Conservation (phyloP, 2,113 vertebrate species). For the Genyomyrus donnyi region DNA sequence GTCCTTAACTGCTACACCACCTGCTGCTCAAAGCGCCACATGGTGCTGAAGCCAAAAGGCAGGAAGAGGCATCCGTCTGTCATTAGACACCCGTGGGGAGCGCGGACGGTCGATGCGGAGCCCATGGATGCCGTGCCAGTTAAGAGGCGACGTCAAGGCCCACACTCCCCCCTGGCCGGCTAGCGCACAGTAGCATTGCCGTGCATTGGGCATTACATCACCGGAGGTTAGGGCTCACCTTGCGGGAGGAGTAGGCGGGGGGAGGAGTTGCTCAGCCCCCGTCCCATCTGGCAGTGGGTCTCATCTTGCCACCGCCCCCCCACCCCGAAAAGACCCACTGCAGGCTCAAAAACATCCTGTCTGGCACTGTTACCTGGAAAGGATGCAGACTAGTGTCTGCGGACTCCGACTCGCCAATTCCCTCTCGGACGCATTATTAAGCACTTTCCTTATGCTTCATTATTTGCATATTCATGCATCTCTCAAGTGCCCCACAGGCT, state of each 20-base stretch:
- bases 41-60: neutral
- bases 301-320: neutral
- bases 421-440: neutral
- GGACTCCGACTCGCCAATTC: neutral
- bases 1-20: neutral
- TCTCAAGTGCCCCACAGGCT: neutral
- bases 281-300: constrained; percentile 4
- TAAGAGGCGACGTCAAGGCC: neutral
- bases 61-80: neutral
- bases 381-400: neutral
- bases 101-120: neutral
- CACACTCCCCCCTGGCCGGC: neutral
- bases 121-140: neutral
- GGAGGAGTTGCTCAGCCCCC: neutral
- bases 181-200: no score
- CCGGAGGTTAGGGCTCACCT: neutral
- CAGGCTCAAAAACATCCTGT: constrained; percentile 21
- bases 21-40: neutral
- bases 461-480: neutral
- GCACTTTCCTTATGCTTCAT: neutral
- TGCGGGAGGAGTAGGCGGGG: neutral
- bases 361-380: constrained; percentile 5
- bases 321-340: neutral
- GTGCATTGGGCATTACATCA: neutral
- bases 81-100: neutral